Percentiles rank a stretch among this genome's conserved stretches.
phyloP scores from a whole-genome alignment of 1,140 invertebrate genomes.

The Parapsyche elsis region DNA sequence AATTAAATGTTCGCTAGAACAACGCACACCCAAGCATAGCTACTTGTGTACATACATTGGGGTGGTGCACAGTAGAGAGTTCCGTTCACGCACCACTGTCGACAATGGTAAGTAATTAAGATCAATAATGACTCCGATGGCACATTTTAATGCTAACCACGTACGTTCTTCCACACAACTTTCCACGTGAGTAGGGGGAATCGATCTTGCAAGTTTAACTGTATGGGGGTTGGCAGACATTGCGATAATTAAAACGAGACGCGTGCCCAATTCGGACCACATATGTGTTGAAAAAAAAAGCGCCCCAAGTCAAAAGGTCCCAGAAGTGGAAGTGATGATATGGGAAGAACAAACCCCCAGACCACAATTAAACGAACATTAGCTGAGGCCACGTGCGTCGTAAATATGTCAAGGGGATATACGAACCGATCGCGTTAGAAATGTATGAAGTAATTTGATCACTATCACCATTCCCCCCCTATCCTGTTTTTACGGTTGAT shows the following conservation, averaged over 20 bases:
- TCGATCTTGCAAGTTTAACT: background rate
- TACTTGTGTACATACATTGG: too few species aligned
- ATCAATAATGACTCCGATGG: background rate
- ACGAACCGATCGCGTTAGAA: background rate
- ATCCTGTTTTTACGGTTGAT: background rate
- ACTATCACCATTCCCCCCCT: background rate
- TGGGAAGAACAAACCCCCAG: background rate
- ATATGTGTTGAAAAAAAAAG: background rate
- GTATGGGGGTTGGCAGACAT: background rate
- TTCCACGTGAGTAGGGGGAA: background rate
- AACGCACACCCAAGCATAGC: too few species aligned
- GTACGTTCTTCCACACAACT: background rate
- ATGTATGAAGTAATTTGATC: slow-evolving; percentile 9
- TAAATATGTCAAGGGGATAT: slow-evolving; percentile 13
- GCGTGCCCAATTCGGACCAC: background rate
- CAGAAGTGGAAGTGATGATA: slow-evolving; percentile 20
- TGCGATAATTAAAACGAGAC: slow-evolving; percentile 26
- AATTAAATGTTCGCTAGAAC: too few species aligned
- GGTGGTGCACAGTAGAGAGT: too few species aligned
- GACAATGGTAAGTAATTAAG: background rate
- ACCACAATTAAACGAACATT: slow-evolving; percentile 29
- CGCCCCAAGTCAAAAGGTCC: too few species aligned
- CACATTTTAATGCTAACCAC: background rate
- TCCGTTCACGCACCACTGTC: too few species aligned
- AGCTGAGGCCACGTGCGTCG: background rate